These are phyloP conservation scores for Teleopsis dalmanni DNA, from an alignment of 1,140 invertebrate genomes.

Conservation along the genomic window DNA sequence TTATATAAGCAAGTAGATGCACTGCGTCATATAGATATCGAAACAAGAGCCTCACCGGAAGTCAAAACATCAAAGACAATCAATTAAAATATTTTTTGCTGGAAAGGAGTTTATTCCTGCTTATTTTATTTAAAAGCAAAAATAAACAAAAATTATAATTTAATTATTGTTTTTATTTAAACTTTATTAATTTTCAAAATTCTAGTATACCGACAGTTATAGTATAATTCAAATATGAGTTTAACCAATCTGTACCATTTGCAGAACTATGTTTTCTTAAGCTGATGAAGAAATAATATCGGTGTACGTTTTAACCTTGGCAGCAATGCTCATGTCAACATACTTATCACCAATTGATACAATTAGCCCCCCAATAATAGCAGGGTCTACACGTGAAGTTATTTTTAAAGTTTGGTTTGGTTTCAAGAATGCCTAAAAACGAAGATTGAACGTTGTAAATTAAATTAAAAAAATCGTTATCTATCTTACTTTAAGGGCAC, in stretches of 20 bases:
- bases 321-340: constrained; percentile 96
- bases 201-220: neutral
- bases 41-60: neutral
- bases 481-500: constrained; percentile 60
- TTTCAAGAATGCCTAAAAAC: constrained; percentile 66
- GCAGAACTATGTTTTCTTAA: constrained; percentile 53
- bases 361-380: constrained; percentile 91
- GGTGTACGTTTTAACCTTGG: constrained; percentile 91
- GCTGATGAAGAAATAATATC: constrained; percentile 65
- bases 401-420: constrained; percentile 75
- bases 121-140: neutral
- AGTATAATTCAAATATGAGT: no score
- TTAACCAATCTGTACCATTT: no score
- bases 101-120: neutral
- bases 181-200: neutral
- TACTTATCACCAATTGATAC: constrained; percentile 96
- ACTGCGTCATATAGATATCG: constrained; percentile 5
- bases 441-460: constrained; percentile 7
- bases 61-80: neutral
- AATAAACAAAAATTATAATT: constrained; percentile 1
- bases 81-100: neutral
- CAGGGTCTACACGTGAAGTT: constrained; percentile 78
- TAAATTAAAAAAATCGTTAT: neutral
- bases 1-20: constrained; percentile 12
- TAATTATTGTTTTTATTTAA: neutral